A percentile compares a stretch with the other conserved stretches of the same genome.
Evolutionary conservation across 2,113 vertebrate species (phyloP).

Genomic region (Carettochelys insculpta): DNA sequence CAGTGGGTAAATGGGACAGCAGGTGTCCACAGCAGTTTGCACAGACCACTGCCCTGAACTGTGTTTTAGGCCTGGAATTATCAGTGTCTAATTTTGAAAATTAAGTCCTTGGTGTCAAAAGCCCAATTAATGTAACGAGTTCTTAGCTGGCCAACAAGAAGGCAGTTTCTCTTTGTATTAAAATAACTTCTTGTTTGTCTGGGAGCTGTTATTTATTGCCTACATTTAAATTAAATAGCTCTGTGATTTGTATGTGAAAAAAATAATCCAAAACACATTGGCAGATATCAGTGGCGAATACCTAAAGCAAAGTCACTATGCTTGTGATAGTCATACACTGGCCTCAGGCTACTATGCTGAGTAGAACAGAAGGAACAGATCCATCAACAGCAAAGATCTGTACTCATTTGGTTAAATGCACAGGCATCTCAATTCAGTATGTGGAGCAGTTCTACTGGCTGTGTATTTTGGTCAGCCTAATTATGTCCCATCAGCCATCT

Average conservation of each 20-base stretch:
- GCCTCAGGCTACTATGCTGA: not conserved
- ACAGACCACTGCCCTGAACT: not conserved
- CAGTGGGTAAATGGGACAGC: rapidly evolving
- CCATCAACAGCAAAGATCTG: not conserved
- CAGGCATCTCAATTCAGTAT: too few relatives aligned
- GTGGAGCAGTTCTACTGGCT: not conserved
- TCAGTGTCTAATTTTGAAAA: not conserved
- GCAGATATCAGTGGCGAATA: not conserved
- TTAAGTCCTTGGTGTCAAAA: not conserved
- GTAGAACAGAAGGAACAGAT: not conserved
- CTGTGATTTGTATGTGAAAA: not conserved
- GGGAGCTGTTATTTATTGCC: not conserved
- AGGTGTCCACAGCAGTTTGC: not conserved
- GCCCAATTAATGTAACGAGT: not conserved
- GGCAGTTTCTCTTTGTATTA: rapidly evolving
- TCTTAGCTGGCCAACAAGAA: not conserved
- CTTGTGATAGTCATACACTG: rapidly evolving
- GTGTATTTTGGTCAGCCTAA: not conserved
- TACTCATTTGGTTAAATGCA: not conserved
- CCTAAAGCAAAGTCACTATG: not conserved
- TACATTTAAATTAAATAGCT: not conserved
- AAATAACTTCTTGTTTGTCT: not conserved
- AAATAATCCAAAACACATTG: too few relatives aligned
- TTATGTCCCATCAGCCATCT: not conserved
- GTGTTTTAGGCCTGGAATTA: not conserved